phyloP scores from a whole-genome alignment of 2,797 vertebrate genomes.

The Catamblyrhynchus diadema region DNA sequence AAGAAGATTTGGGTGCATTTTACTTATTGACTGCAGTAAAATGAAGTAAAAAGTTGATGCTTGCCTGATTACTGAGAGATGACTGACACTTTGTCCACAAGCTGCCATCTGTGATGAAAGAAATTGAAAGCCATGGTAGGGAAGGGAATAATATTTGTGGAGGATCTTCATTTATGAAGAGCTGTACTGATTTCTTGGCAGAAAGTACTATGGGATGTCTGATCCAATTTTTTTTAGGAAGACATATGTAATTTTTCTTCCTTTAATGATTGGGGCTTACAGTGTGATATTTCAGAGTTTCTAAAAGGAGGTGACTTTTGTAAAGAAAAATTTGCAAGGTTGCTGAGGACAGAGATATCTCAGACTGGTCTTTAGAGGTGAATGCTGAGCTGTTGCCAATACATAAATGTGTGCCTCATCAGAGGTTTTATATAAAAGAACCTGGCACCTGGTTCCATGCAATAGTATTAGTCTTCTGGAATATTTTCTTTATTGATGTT shows the following conservation, averaged over 20 bases:
- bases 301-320: neutral
- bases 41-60: neutral
- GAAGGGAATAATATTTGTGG: neutral
- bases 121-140: neutral
- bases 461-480: neutral
- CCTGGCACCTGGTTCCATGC: neutral
- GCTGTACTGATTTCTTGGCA: neutral
- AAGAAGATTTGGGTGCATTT: neutral
- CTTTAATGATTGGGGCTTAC: neutral
- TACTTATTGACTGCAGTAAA: neutral
- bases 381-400: neutral
- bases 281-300: neutral
- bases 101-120: neutral
- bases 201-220: neutral
- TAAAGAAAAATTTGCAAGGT: neutral
- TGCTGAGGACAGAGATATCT: neutral
- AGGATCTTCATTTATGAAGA: neutral
- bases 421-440: neutral
- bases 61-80: neutral
- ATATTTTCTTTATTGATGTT: neutral
- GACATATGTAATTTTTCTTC: neutral
- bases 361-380: neutral
- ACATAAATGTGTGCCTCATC: neutral
- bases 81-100: neutral
- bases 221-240: neutral